These are phyloP conservation scores for Heloderma charlesbogerti DNA, from an alignment of 2,113 vertebrate species.

Conservation along the genomic window DNA sequence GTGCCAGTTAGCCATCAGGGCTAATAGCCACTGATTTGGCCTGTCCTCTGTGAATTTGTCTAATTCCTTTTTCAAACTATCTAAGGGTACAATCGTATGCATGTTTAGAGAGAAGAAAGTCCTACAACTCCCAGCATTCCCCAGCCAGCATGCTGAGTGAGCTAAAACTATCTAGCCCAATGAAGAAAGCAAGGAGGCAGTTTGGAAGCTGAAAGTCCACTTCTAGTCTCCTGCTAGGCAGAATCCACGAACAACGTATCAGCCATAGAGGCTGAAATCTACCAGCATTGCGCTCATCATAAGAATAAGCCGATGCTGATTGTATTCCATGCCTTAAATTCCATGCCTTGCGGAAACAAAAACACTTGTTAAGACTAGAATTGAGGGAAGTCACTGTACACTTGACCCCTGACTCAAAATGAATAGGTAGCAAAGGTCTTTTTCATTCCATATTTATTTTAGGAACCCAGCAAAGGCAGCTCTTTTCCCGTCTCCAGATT, in stretches of 20 bases:
- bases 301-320: background rate
- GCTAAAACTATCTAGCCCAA: background rate
- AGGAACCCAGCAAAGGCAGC: slow-evolving; percentile 76
- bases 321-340: too few species aligned
- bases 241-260: background rate
- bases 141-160: too few species aligned
- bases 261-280: background rate
- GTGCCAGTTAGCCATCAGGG: too few species aligned
- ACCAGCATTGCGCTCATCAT: background rate
- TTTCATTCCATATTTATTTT: slow-evolving; percentile 45
- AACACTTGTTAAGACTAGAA: background rate
- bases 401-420: background rate
- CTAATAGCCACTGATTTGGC: background rate
- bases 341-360: background rate
- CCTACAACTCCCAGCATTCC: too few species aligned
- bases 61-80: background rate
- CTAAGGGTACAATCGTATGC: background rate
- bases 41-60: background rate
- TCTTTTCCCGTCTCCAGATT: slow-evolving; percentile 87
- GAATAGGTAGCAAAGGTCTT: background rate
- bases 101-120: too few species aligned
- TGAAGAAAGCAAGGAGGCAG: background rate
- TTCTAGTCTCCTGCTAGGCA: background rate
- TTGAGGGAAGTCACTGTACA: background rate
- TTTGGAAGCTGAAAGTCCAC: too few species aligned